Conservation (phyloP, 2,888 invertebrate species). For the Platypus cylindrus region DNA sequence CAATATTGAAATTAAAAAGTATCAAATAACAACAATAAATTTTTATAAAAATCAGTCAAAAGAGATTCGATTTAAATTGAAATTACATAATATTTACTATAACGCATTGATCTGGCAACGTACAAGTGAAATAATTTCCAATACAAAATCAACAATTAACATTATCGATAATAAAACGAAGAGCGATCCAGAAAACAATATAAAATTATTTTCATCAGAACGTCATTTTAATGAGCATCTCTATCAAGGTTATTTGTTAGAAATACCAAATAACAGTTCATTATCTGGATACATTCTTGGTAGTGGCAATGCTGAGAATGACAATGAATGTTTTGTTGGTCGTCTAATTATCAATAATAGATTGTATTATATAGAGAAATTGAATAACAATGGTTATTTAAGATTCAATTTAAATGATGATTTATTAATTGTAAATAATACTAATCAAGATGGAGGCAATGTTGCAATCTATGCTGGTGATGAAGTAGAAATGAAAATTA, state of each 20-base stretch:
- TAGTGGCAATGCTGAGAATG: too few species aligned
- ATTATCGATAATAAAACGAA: neutral
- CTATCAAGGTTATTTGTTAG: constrained; percentile 8
- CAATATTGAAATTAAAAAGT: constrained; percentile 4
- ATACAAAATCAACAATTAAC: neutral
- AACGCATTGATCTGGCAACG: constrained; percentile 3
- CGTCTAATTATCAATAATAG: constrained; percentile 17
- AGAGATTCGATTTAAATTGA: constrained; percentile 2
- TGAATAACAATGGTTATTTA: too few species aligned
- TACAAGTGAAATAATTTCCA: constrained; percentile 2
- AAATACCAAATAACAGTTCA: constrained; percentile 11
- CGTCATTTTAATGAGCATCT: neutral
- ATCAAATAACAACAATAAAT: constrained; percentile 1
- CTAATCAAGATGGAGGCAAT: too few species aligned
- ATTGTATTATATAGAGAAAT: constrained; percentile 20
- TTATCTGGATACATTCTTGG: constrained; percentile 22
- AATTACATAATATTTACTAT: neutral
- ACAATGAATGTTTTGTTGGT: constrained; percentile 21
- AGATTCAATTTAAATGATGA: too few species aligned
- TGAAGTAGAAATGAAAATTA: too few species aligned
- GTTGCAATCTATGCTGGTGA: too few species aligned
- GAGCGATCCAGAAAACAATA: neutral
- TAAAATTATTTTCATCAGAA: too few species aligned
- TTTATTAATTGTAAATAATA: too few species aligned
- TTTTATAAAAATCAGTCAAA: neutral